Conservation (phyloP, 37 sponge, comb jelly and placozoan genomes). For the Hormiphora californensis region DNA sequence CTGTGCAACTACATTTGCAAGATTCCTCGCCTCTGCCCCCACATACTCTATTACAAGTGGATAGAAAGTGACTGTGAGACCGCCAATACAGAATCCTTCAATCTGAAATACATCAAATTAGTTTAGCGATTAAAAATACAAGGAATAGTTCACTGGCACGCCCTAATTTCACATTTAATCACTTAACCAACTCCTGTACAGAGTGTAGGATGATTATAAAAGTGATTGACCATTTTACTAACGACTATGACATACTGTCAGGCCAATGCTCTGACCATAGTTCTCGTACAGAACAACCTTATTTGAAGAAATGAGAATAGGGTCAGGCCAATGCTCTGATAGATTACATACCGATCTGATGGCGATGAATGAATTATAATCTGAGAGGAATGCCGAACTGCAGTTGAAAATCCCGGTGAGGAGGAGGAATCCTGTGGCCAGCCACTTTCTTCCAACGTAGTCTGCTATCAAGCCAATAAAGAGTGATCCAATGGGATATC, state of each 20-base stretch:
- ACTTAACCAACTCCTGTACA: no score
- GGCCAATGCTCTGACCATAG: no score
- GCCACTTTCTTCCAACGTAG: constrained; percentile 45
- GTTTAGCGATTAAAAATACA: no score
- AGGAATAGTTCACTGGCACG: no score
- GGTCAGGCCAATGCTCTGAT: no score
- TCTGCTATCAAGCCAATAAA: background rate
- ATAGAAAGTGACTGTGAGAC: constrained; percentile 43
- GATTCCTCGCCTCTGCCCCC: constrained; percentile 17
- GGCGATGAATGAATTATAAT: background rate
- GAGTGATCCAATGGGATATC: constrained; percentile 24
- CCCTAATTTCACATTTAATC: no score
- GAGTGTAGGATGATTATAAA: no score
- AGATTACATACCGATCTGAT: constrained; percentile 54
- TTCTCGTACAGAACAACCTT: no score
- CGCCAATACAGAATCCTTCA: constrained; percentile 40
- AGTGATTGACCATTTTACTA: no score
- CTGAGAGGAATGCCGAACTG: background rate
- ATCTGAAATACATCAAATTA: background rate
- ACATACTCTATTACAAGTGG: constrained; percentile 39
- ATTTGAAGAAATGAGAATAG: no score
- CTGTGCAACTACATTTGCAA: constrained; percentile 25
- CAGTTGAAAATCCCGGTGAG: background rate
- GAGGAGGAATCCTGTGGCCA: constrained; percentile 45
- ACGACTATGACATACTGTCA: no score